A percentile compares a stretch with the other conserved stretches of the same genome.
Evolutionary conservation across 2,797 vertebrate genomes (phyloP).

Genomic region (Paguma larvata): DNA sequence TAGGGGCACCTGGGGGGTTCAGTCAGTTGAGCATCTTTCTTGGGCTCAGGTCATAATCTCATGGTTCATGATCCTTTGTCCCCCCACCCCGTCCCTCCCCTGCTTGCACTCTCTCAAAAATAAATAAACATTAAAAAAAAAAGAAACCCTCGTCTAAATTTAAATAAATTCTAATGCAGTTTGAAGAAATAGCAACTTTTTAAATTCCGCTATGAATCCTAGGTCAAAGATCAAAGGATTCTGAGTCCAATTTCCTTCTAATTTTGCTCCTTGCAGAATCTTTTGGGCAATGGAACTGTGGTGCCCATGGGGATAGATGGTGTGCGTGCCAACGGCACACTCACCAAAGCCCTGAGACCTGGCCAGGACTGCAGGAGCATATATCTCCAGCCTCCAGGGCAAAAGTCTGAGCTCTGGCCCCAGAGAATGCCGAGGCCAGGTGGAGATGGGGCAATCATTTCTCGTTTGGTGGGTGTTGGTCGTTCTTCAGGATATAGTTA

Average conservation of each 20-base stretch:
- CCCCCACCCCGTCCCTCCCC: no score
- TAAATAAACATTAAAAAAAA: no score
- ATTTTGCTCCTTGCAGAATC: not conserved
- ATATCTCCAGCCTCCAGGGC: not conserved
- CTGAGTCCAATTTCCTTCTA: not conserved
- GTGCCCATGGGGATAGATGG: not conserved
- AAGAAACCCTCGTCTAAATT: not conserved
- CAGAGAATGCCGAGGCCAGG: not conserved
- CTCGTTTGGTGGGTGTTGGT: not conserved
- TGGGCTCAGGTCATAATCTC: no score
- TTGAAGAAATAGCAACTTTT: not conserved
- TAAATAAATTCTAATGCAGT: not conserved
- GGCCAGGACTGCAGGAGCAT: fast-evolving
- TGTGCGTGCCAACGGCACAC: not conserved
- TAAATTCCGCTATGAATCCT: not conserved
- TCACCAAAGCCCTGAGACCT: not conserved
- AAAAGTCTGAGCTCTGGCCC: not conserved
- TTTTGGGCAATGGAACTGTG: not conserved
- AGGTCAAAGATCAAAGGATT: not conserved
- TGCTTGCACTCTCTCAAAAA: no score
- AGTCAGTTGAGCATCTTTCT: no score
- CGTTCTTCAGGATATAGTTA: not conserved
- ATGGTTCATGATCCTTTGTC: no score
- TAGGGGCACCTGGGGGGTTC: not conserved
- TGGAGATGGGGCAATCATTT: not conserved